Evolutionary conservation across 2,797 vertebrate species (phyloP).

Genomic region (Orestias chungarensis): DNA sequence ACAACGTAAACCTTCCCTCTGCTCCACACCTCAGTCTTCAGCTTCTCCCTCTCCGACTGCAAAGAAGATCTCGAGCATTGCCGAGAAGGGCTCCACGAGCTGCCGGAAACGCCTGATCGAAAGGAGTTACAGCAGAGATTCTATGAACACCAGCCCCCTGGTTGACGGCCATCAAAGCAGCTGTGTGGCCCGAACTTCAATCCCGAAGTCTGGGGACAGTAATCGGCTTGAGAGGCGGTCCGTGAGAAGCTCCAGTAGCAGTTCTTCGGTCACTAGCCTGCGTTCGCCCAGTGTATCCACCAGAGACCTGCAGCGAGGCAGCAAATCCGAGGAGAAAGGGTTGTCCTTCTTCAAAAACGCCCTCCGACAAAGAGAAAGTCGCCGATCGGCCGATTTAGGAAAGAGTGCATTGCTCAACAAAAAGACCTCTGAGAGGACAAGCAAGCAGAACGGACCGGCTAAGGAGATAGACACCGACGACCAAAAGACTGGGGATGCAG

Average conservation of each 20-base stretch:
- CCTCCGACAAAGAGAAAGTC: conserved; percentile 92
- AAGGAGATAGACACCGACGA: conserved; percentile 72
- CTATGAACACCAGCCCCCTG: conserved; percentile 84
- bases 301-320: conserved; percentile 86
- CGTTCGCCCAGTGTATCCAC: conserved; percentile 83
- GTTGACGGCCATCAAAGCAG: conserved; percentile 80
- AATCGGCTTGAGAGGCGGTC: conserved; percentile 77
- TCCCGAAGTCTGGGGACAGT: conserved; percentile 73
- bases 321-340: conserved; percentile 94
- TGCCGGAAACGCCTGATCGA: conserved; percentile 86
- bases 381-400: conserved; percentile 92
- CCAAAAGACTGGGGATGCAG: conserved; percentile 47
- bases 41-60: conserved; percentile 79
- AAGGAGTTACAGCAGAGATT: conserved; percentile 87
- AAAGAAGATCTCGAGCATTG: conserved; percentile 71
- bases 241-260: conserved; percentile 86
- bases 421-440: conserved; percentile 82
- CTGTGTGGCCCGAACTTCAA: conserved; percentile 72
- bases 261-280: conserved; percentile 92
- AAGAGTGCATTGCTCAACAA: conserved; percentile 89
- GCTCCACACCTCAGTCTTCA: conserved; percentile 77
- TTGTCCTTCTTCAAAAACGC: conserved; percentile 95
- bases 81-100: conserved; percentile 64
- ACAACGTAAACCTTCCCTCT: conserved; percentile 81
- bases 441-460: conserved; percentile 77